Evolutionary conservation across 1,140 invertebrate genomes (phyloP), one percentile per base, ranked within the genome.

Genomic region (Andrena cerasifolii): DNA sequence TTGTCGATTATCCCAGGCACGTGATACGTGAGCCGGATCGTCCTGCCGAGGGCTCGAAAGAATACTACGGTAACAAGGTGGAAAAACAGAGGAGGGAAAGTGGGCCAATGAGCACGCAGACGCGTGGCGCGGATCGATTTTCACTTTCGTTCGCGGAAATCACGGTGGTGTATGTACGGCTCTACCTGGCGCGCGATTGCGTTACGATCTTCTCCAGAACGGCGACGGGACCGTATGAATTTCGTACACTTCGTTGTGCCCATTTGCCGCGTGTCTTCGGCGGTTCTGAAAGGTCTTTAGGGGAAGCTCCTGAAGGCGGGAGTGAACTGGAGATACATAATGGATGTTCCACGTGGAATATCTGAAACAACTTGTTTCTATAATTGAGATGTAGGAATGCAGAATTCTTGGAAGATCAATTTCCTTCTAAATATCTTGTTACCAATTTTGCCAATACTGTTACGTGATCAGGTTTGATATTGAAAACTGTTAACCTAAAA

Each of bases 41-140:
- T 26, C 24, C 36, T 54, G 45, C 14, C 47, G 45, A 26, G 59
- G 33, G 45, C 21, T 21, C 47, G 58, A 54, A 65, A 76, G 72
- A 82, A 82, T 70, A 84, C 82, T 81, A 68, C 24, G 62, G 1
- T 14, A 43, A 65, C 36, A 21, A 47, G n/a, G n/a, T 2, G 16
- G 10, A 31, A 58, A 56, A 68, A 33, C 0, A 14, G 47, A 59
- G 56, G 61, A 67, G 66, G 59, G 45, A 82, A 84, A 85, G 83
- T 85, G 82, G 74, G 73, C 71, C 76, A 85, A 85, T 85, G 66
- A 85, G 68, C 82, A 84, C 79, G 83, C 74, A 78, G 82, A 84
- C 82, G 78, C 79, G 79, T 33, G 40, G 45, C 54, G 49, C 59
- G 45, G 58, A 85, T 85, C 82, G 83, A 85, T 85, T 85, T 85